Percentiles rank a stretch among this genome's conserved stretches.
Conservation (phyloP, 2,797 vertebrate species). For the Enteromius paludinosus region DNA sequence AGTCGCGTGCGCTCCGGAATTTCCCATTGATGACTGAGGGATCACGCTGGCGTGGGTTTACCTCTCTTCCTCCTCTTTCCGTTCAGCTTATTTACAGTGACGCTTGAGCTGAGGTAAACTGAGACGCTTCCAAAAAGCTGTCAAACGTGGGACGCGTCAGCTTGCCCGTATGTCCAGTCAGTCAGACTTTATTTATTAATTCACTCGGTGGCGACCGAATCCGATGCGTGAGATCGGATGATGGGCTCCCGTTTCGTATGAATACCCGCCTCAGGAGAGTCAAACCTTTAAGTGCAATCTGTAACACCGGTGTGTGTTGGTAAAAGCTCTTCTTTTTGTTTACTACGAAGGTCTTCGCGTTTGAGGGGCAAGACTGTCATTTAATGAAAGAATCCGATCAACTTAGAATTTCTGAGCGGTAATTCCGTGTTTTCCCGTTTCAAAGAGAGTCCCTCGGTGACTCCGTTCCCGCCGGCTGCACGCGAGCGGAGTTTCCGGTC, state of each 20-base stretch:
- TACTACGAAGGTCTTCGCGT: background rate
- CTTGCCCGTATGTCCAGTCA: background rate
- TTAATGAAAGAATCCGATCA: background rate
- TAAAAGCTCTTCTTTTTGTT: background rate
- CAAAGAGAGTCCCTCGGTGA: background rate
- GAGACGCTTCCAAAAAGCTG: conserved; percentile 5
- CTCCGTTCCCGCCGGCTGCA: background rate
- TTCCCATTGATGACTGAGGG: conserved; percentile 48
- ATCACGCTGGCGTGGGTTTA: conserved; percentile 32
- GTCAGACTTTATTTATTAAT: conserved; percentile 28
- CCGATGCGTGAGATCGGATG: conserved; percentile 7
- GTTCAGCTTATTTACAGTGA: conserved; percentile 51
- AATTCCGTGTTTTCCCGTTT: conserved; percentile 1
- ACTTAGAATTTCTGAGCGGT: conserved; percentile 12
- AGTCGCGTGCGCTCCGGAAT: conserved; percentile 49
- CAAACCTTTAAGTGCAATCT: background rate
- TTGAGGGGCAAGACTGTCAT: background rate
- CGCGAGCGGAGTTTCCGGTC: background rate
- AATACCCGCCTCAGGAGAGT: background rate
- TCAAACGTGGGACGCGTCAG: conserved; percentile 1
- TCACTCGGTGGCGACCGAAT: conserved; percentile 1
- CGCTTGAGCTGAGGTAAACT: background rate
- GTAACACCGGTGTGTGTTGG: background rate
- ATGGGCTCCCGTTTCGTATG: background rate
- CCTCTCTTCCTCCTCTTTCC: conserved; percentile 7